Evolutionary conservation across 2,888 invertebrate species (phyloP).

Genomic region (Drosophila pseudotakahashii): DNA sequence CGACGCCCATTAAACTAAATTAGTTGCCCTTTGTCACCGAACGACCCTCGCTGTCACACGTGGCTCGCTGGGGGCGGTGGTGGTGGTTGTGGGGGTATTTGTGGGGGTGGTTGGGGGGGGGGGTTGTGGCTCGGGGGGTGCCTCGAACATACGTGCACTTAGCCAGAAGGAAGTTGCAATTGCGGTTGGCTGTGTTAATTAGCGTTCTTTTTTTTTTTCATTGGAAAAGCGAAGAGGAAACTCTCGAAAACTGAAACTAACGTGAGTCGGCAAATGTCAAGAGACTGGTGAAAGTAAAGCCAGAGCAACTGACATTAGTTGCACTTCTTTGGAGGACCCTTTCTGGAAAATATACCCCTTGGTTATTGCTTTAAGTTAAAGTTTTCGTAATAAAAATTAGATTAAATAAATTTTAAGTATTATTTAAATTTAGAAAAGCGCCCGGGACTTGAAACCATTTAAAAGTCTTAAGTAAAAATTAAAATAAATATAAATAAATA

Average conservation of each 20-base stretch:
- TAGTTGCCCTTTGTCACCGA: constrained; percentile 77
- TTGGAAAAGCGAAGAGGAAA: background rate
- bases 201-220: constrained; percentile 67
- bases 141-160: constrained; percentile 62
- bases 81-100: background rate
- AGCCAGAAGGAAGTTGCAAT: constrained; percentile 74
- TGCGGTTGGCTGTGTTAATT: constrained; percentile 75
- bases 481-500: too few species aligned
- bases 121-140: background rate
- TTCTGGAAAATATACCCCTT: background rate
- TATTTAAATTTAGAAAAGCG: too few species aligned
- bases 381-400: too few species aligned
- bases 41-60: constrained; percentile 63
- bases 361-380: too few species aligned
- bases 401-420: too few species aligned
- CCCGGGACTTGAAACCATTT: too few species aligned
- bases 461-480: too few species aligned
- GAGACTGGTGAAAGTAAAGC: constrained; percentile 1
- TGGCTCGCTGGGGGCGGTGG: constrained; percentile 18
- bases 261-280: constrained; percentile 11
- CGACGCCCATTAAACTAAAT: constrained; percentile 76
- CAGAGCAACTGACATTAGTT: background rate
- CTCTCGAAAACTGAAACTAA: constrained; percentile 44
- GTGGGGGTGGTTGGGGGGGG: background rate
- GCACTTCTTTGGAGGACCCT: background rate